Evolutionary conservation across 64 coral and sea anemone genomes (phyloP), one percentile per base, ranked within the genome.

Genomic region (Hydrozoanthus tunicans): DNA sequence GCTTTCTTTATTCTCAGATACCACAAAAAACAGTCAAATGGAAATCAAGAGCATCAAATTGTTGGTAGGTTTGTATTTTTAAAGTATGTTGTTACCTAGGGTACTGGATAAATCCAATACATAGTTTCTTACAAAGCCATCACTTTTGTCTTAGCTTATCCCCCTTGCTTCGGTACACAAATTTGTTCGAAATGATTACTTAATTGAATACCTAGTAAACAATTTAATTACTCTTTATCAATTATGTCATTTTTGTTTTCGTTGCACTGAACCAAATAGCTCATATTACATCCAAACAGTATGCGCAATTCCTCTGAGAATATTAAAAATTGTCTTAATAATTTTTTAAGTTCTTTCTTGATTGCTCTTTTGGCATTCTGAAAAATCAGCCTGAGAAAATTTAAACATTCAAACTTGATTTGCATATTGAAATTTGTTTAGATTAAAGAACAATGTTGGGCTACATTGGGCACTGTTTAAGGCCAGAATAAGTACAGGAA

Each of bases 41-140:
- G 52, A 77, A 77, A 55, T 77, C 52, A 77, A 77, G 74, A 53
- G 74, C 52, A 77, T 77, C 6, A 55, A 77, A 77, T 77, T 77
- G 32, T 77, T 77, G 32, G 74, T 77, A 77, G 74, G 52, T 77
- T 77, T 13, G 12, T 32, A 53, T 53, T 77, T 77, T 77, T 54
- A 77, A 2, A 43, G 74, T 77, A 15, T 53, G 53, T 77, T 77
- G 14, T 55, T 52, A 62, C 12, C 6, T 12, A 77, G 51, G 73
- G 73, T 77, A 77, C 51, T 77, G 74, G 52, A 77, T 77, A 73
- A 73, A 54, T 54, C 74, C 13, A 12, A 77, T 77, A 77, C 11
- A 77, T 77, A 77, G 51, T 77, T 77, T 77, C 43, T 55, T 54
- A 77, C 74, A 77, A 77, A 77, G 74, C 52, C 51, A 72, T 54